phyloP scores from a whole-genome alignment of 2,797 vertebrate genomes.

The Lateolabrax maculatus region DNA sequence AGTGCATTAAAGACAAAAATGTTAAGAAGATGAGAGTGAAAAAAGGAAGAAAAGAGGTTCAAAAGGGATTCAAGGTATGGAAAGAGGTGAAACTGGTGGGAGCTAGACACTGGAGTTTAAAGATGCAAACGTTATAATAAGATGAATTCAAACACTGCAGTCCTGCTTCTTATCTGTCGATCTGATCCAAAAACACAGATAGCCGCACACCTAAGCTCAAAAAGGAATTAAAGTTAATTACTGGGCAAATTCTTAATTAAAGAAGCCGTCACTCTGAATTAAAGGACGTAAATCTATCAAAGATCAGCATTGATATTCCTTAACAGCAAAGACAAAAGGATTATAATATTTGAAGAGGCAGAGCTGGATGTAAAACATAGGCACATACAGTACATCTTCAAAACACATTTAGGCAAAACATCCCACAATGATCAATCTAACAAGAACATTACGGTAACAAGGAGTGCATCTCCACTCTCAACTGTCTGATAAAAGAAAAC shows the following conservation, averaged over 20 bases:
- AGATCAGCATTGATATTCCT: neutral
- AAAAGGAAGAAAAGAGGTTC: neutral
- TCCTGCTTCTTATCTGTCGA: constrained; percentile 1
- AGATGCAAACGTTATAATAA: neutral
- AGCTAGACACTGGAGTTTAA: no score
- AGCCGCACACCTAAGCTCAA: neutral
- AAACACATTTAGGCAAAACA: neutral
- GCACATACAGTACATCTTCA: no score
- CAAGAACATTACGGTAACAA: neutral
- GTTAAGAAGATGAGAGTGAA: neutral
- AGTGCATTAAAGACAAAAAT: constrained; percentile 1
- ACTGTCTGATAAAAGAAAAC: neutral
- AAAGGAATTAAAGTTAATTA: constrained; percentile 28
- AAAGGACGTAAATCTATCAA: constrained; percentile 10
- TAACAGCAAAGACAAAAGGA: neutral
- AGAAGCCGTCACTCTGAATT: neutral
- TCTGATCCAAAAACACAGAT: neutral
- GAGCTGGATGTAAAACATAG: neutral
- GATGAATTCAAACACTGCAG: neutral
- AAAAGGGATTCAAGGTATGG: neutral
- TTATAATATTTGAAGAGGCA: neutral
- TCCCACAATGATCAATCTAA: neutral
- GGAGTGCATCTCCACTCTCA: neutral
- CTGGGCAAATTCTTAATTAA: constrained; percentile 18
- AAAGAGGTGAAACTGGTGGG: neutral